Evolutionary conservation across 2,888 invertebrate species (phyloP).

Genomic region (Eupithecia subumbrata): DNA sequence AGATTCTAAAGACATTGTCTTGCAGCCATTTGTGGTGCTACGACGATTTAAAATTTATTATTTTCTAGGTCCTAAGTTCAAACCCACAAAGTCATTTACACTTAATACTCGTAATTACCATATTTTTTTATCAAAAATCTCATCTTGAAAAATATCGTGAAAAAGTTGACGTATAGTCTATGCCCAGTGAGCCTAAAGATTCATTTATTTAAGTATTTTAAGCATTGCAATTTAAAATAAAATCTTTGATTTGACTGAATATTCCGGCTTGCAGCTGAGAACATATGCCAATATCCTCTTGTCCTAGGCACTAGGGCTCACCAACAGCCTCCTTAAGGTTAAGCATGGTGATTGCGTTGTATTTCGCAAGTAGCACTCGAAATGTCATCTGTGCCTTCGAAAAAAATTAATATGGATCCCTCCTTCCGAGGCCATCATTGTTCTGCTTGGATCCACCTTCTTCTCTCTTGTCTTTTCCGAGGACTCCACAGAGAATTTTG

Average conservation of each 20-base stretch:
- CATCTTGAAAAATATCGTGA: not conserved
- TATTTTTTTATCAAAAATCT: not conserved
- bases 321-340: not conserved
- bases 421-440: conserved; percentile 10
- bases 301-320: not conserved
- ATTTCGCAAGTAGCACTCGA: not conserved
- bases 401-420: conserved; percentile 10
- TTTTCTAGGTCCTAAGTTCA: no score
- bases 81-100: no score
- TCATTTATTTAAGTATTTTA: no score
- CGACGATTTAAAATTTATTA: no score
- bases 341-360: not conserved
- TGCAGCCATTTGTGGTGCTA: no score
- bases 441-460: conserved; percentile 8
- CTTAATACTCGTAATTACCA: no score
- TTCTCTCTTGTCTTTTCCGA: not conserved
- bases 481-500: conserved; percentile 1
- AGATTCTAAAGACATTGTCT: no score
- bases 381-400: not conserved
- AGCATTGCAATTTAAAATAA: no score
- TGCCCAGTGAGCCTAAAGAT: not conserved
- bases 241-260: not conserved
- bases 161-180: not conserved
- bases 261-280: not conserved
- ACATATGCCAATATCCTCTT: not conserved